These are phyloP conservation scores for Dermochelys coriacea DNA, from an alignment of 2,797 vertebrate genomes.

Conservation along the genomic window DNA sequence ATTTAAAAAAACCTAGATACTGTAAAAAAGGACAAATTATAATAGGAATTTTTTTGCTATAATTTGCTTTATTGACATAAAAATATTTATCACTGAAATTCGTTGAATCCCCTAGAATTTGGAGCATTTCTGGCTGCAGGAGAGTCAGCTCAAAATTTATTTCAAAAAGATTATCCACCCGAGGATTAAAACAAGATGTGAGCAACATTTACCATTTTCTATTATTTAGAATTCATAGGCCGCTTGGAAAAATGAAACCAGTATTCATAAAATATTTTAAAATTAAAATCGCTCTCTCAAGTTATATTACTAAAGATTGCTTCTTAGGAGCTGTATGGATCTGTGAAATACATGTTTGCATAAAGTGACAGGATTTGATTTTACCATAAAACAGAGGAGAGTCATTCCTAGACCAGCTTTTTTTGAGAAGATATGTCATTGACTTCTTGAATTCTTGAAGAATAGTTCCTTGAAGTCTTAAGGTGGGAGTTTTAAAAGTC, in stretches of 20 bases:
- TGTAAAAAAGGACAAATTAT: neutral
- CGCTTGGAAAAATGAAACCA: conserved; percentile 39
- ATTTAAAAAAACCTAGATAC: neutral
- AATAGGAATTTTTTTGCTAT: neutral
- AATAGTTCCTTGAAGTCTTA: neutral
- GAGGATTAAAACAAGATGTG: conserved; percentile 55
- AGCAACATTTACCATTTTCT: conserved; percentile 39
- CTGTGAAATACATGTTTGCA: neutral
- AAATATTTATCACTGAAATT: conserved; percentile 7
- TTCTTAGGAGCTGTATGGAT: neutral
- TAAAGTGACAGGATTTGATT: neutral
- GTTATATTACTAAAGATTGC: neutral
- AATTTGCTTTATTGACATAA: conserved; percentile 49
- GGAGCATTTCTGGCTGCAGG: conserved; percentile 58
- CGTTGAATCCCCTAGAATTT: conserved; percentile 56
- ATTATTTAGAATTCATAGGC: conserved; percentile 27
- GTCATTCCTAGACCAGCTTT: neutral
- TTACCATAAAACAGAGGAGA: neutral
- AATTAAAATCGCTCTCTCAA: conserved; percentile 24
- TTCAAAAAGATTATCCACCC: conserved; percentile 48
- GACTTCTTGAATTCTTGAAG: neutral
- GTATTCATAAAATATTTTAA: neutral
- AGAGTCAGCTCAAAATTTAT: conserved; percentile 56
- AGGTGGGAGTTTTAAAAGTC: neutral
- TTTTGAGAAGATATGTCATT: neutral